These are phyloP conservation scores for Chiroxiphia lanceolata DNA, from an alignment of 2,797 vertebrate species.

Conservation along the genomic window DNA sequence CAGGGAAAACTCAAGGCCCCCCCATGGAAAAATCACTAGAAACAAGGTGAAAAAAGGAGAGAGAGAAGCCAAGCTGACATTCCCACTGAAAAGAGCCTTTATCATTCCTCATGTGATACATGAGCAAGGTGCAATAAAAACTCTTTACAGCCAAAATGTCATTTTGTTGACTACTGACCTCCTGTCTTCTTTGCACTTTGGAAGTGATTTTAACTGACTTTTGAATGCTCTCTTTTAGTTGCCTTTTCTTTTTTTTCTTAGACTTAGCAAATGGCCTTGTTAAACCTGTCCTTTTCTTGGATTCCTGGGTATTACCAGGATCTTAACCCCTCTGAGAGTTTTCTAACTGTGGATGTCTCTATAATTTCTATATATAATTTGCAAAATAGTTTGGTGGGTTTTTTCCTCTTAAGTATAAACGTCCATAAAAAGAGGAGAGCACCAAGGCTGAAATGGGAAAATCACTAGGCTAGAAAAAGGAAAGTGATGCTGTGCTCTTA, in stretches of 20 bases:
- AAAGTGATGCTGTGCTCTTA: neutral
- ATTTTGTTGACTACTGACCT: conserved; percentile 54
- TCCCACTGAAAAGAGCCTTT: conserved; percentile 1
- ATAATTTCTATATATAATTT: neutral
- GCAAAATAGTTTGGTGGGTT: neutral
- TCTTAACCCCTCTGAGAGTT: neutral
- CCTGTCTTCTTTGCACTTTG: conserved; percentile 10
- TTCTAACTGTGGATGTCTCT: neutral
- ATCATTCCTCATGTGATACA: neutral
- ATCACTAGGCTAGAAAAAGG: neutral
- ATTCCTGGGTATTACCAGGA: neutral
- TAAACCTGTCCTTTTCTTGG: conserved; percentile 9
- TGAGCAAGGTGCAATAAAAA: neutral
- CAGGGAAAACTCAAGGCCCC: neutral
- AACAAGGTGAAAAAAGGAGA: neutral
- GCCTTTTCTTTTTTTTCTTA: neutral
- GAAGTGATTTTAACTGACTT: conserved; percentile 46
- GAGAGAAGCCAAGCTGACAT: conserved; percentile 1
- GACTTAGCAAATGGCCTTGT: neutral
- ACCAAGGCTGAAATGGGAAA: neutral
- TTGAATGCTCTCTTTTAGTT: neutral
- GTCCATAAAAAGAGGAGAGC: neutral
- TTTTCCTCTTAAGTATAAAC: neutral
- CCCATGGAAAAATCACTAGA: neutral
- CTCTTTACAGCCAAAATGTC: conserved; percentile 34